Percentiles rank a stretch among this genome's conserved stretches.
phyloP scores from a whole-genome alignment of 1,140 invertebrate genomes.

The Nebria ingens region DNA sequence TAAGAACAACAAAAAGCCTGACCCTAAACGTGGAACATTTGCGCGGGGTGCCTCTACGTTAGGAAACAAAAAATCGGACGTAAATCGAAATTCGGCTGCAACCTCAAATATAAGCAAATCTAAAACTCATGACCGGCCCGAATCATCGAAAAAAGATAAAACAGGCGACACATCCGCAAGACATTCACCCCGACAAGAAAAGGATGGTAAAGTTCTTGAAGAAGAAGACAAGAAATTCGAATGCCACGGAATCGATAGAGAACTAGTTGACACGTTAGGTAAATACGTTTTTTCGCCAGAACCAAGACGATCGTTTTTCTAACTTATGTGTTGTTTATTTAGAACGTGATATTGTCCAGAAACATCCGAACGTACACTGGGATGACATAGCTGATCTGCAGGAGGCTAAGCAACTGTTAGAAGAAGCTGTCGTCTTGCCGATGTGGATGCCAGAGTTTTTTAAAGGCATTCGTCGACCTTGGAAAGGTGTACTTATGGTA shows the following conservation, averaged over 20 bases:
- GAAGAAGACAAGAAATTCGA: conserved; percentile 87
- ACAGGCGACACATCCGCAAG: conserved; percentile 18
- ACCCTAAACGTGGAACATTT: neutral
- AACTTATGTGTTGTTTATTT: conserved; percentile 27
- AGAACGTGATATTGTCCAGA: conserved; percentile 96
- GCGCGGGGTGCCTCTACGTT: conserved; percentile 13
- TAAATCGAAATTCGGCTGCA: conserved; percentile 3
- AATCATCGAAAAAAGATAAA: conserved; percentile 25
- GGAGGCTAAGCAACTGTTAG: conserved; percentile 88
- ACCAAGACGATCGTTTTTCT: no score
- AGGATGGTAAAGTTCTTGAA: conserved; percentile 42
- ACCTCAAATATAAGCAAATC: conserved; percentile 24
- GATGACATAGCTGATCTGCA: conserved; percentile 94
- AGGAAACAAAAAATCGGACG: conserved; percentile 23
- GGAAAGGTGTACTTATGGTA: conserved; percentile 95
- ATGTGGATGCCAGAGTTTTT: conserved; percentile 99
- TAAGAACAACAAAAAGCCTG: neutral
- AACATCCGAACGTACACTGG: conserved; percentile 95
- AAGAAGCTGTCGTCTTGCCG: conserved; percentile 96
- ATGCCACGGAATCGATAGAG: conserved; percentile 76
- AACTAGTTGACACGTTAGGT: conserved; percentile 84
- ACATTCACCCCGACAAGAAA: conserved; percentile 20
- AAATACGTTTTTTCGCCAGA: neutral
- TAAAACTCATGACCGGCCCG: conserved; percentile 31
- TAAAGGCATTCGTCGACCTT: conserved; percentile 76